Percentiles rank a stretch among this genome's conserved stretches.
Conservation (phyloP, 1,140 invertebrate genomes). For the Ceratitis capitata region DNA sequence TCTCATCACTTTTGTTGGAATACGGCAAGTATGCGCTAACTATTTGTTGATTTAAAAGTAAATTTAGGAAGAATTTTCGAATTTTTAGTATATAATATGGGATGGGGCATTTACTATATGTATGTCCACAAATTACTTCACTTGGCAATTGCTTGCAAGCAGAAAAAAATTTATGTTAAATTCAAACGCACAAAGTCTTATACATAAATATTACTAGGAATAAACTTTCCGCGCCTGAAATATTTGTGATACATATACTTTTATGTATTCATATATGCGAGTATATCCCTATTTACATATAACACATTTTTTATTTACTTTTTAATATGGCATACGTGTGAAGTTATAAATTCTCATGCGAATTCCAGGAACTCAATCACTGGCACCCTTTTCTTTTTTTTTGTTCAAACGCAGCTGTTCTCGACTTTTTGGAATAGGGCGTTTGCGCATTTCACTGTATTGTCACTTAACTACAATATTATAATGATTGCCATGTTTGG, state of each 20-base stretch:
- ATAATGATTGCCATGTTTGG: not conserved
- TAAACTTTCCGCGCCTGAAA: not conserved
- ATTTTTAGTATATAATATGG: too few relatives aligned
- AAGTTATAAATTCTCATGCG: not conserved
- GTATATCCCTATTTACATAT: not conserved
- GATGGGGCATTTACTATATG: too few relatives aligned
- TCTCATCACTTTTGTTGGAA: too few relatives aligned
- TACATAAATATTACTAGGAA: not conserved
- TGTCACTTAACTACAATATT: not conserved
- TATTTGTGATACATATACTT: not conserved
- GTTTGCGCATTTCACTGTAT: not conserved
- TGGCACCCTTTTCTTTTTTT: not conserved
- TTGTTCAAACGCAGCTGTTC: not conserved
- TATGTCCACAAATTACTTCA: too few relatives aligned
- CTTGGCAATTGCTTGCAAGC: too few relatives aligned
- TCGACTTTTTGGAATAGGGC: not conserved
- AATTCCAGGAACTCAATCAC: not conserved
- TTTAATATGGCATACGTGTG: too few relatives aligned
- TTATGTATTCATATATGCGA: not conserved
- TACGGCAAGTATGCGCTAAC: too few relatives aligned
- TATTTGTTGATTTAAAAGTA: too few relatives aligned
- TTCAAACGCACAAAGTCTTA: not conserved
- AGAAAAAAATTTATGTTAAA: too few relatives aligned
- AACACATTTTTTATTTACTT: not conserved
- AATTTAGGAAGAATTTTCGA: too few relatives aligned